Base-by-base conservation (phyloP, 2,888 invertebrate species). In the Zygaena filipendulae region DNA sequence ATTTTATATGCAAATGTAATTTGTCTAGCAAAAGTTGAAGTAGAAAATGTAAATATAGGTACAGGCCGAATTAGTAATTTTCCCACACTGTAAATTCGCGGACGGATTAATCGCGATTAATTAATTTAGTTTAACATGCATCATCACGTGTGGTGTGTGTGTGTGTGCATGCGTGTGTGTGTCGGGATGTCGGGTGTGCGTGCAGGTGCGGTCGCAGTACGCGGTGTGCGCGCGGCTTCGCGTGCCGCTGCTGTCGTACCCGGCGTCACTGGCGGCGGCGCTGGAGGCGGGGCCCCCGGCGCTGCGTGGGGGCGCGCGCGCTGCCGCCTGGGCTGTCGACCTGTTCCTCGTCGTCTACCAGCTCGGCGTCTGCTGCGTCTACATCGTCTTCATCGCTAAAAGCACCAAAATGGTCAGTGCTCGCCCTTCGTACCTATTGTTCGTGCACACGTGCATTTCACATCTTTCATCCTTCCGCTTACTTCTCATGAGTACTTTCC, bases 321-420 rank as follows among this genome's bases (percentile, higher is more conserved):
- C 80, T 11, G 82, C 88, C 21, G 83, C 84, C 67, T 71, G 70
- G 52, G 66, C 86, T 24, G 86, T 87, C 21, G 87, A 88, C 56
- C 66, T 83, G 25, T 89, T 89, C 61, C 80, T 89, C 38, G 85
- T 92, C 44, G 81, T 90, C 27, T 95, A 95, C 51, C 95, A 95
- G 72, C 82, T 95, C 42, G 97, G 97, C 30, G 92, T 95, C 42
- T 97, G 97, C 64, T 95, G 95, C 66, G 96, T 97, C 10, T 98
- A 97, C 64, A 89, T 94, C 20, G 92, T 97, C 1, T 97, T 97
- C 64, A 91, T 97, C 31, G 88, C 95, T 0, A 85, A 86, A 27
- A 96, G 93, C 55, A 75, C 95, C 4, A 84, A 90, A 59, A 80
- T 83, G 59, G 89, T 91, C 7, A 16, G 16, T n/a, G n/a, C n/a